phyloP scores from a whole-genome alignment of 2,113 vertebrate species.

The Corvus moneduloides region DNA sequence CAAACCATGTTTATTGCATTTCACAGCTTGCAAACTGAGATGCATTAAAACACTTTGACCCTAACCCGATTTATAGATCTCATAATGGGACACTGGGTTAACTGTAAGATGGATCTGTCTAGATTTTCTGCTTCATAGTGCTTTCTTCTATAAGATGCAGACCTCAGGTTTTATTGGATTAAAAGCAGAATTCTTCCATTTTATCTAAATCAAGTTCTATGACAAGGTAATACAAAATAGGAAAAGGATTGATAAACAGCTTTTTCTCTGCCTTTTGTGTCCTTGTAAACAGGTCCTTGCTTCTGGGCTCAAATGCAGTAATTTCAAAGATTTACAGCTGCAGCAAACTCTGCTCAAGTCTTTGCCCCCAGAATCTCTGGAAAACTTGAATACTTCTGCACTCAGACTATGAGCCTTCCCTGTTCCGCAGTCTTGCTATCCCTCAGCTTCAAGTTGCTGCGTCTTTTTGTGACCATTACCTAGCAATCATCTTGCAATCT shows the following conservation, averaged over 20 bases:
- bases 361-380: background rate
- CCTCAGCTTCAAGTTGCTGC: background rate
- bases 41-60: background rate
- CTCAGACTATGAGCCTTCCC: background rate
- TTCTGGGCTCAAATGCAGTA: background rate
- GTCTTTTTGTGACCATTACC: background rate
- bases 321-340: background rate
- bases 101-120: background rate
- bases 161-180: background rate
- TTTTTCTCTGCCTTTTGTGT: background rate
- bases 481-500: background rate
- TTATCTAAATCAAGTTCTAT: background rate
- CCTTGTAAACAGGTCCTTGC: conserved; percentile 6
- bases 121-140: background rate
- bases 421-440: background rate
- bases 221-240: background rate
- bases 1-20: background rate
- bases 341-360: background rate
- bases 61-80: background rate
- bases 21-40: background rate
- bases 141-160: background rate
- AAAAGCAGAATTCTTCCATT: background rate
- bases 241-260: background rate
- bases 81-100: background rate
- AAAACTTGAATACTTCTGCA: background rate